phyloP scores from a whole-genome alignment of 2,888 invertebrate genomes.

The Stegana nigrithorax region DNA sequence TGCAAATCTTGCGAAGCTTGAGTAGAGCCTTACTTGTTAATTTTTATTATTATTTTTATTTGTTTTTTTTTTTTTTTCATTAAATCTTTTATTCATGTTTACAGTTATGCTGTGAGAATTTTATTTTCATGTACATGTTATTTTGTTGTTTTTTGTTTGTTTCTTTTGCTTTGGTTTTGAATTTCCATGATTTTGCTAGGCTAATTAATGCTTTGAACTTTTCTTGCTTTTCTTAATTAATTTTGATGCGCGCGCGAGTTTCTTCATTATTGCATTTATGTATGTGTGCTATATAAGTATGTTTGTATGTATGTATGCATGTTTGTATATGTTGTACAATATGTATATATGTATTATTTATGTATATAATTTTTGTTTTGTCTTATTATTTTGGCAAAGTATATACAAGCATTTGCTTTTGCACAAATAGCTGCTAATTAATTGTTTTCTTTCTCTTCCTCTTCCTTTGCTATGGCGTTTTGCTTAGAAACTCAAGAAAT shows the following conservation, averaged over 20 bases:
- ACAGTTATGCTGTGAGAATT: no score
- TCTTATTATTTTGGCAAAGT: no score
- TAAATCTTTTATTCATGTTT: no score
- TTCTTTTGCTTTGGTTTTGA: slow-evolving; percentile 13
- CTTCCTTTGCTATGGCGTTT: no score
- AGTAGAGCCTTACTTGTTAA: slow-evolving; percentile 26
- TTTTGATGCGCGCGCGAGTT: slow-evolving; percentile 3
- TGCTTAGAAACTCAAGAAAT: no score
- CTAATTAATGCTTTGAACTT: slow-evolving; percentile 10
- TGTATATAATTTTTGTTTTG: not conserved
- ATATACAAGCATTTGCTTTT: no score
- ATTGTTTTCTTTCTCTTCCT: no score
- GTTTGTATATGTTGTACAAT: no score
- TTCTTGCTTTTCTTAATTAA: not conserved
- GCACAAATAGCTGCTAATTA: not conserved
- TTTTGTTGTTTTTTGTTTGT: slow-evolving; percentile 14
- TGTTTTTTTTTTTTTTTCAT: slow-evolving; percentile 35
- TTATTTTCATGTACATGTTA: slow-evolving; percentile 40
- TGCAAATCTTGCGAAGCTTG: slow-evolving; percentile 40
- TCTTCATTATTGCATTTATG: not conserved
- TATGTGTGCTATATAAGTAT: not conserved
- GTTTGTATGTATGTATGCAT: not conserved
- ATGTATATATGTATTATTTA: no score
- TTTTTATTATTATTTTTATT: slow-evolving; percentile 25
- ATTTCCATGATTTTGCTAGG: not conserved